These are phyloP conservation scores for Ovis canadensis DNA, from an alignment of 2,113 vertebrate species.

Conservation along the genomic window DNA sequence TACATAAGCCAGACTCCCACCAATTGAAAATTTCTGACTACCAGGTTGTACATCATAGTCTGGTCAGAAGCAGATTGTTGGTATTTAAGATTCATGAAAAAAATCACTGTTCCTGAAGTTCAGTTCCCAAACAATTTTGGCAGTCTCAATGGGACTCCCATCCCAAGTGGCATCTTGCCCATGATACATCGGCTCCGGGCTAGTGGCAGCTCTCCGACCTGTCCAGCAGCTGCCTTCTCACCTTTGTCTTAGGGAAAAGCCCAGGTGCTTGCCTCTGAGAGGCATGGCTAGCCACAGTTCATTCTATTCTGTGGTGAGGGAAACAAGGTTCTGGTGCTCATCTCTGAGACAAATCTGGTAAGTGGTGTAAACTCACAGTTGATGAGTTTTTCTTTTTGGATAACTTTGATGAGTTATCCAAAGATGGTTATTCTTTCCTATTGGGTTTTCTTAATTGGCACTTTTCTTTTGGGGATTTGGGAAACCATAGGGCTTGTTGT, in stretches of 20 bases:
- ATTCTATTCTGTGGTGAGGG: not conserved
- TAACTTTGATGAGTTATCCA: not conserved
- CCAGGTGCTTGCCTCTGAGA: not conserved
- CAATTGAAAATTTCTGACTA: not conserved
- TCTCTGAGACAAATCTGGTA: not conserved
- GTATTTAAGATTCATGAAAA: not conserved
- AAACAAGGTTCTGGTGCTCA: not conserved
- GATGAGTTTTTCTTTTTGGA: not conserved
- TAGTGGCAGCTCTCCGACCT: not conserved
- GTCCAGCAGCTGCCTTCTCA: not conserved
- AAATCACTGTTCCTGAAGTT: not conserved
- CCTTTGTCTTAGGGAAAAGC: not conserved
- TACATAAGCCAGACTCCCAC: not conserved
- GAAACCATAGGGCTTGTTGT: not conserved
- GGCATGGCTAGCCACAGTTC: not conserved
- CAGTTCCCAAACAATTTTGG: not conserved
- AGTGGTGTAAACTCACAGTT: not conserved
- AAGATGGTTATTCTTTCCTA: not conserved
- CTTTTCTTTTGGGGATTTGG: not conserved
- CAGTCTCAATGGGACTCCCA: fast-evolving
- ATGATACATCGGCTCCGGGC: fast-evolving
- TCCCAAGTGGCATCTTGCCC: not conserved
- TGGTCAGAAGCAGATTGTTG: not conserved
- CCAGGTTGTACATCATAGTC: not conserved
- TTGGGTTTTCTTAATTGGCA: not conserved